These are phyloP conservation scores for Limnephilus lunatus DNA, from an alignment of 2,888 invertebrate genomes.

Conservation along the genomic window DNA sequence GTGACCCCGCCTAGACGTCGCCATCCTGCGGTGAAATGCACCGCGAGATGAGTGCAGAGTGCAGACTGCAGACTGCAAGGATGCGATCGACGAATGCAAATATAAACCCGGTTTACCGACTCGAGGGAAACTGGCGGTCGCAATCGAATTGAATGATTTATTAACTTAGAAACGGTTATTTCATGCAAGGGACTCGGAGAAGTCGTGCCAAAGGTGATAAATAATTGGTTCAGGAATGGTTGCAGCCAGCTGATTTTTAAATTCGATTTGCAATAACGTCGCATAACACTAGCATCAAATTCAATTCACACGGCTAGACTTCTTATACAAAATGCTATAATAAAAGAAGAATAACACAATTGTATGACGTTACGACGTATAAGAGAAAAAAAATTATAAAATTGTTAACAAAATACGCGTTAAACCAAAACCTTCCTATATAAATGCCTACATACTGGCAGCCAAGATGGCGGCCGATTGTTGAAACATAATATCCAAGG, in stretches of 20 bases:
- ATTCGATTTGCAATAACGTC: not conserved
- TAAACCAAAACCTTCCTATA: not conserved
- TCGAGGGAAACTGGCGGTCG: not conserved
- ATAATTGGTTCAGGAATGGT: not conserved
- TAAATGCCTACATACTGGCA: not conserved
- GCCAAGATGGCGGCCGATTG: not conserved
- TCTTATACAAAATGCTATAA: not conserved
- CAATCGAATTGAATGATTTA: not conserved
- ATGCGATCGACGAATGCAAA: slow-evolving; percentile 4
- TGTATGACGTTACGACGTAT: not conserved
- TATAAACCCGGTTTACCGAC: not conserved
- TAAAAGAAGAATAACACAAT: not conserved
- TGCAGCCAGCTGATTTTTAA: not conserved
- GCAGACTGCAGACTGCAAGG: not conserved
- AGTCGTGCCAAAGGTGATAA: not conserved
- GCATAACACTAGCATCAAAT: not conserved
- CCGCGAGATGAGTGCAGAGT: slow-evolving; percentile 14
- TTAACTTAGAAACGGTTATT: slow-evolving; percentile 2
- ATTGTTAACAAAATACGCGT: not conserved
- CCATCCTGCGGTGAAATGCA: slow-evolving; percentile 10
- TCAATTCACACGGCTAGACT: not conserved
- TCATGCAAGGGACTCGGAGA: not conserved
- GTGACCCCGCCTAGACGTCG: slow-evolving; percentile 30
- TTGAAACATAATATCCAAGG: not conserved
- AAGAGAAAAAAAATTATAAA: too few relatives aligned